A percentile compares a stretch with the other conserved stretches of the same genome.
These are phyloP conservation scores for Antigone vipio DNA, from an alignment of 2,113 vertebrate species.

Conservation along the genomic window DNA sequence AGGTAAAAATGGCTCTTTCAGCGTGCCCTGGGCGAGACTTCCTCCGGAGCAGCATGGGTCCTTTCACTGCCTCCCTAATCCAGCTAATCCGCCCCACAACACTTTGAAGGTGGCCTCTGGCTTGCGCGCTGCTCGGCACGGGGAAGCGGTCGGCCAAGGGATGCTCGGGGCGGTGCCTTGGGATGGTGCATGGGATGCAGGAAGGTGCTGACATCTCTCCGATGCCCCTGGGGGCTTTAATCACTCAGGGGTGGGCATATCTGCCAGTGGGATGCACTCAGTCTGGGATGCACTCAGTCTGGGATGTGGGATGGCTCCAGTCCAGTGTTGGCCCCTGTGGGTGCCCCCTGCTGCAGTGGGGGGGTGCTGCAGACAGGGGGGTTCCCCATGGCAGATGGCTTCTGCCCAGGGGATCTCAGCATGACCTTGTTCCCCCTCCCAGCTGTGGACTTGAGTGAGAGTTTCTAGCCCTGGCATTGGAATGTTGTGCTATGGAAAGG, in stretches of 20 bases:
- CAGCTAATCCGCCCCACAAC: conserved; percentile 93
- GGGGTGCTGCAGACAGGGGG: background rate
- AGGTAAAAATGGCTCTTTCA: conserved; percentile 88
- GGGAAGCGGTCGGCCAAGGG: background rate
- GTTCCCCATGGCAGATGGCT: background rate
- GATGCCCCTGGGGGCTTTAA: background rate
- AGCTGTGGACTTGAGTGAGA: background rate
- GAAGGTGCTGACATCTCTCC: background rate
- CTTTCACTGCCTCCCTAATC: conserved; percentile 91
- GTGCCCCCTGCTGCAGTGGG: background rate
- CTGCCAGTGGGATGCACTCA: rapidly evolving
- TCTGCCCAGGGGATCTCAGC: background rate
- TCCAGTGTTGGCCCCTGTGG: rapidly evolving
- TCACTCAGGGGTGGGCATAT: background rate
- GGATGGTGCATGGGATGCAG: background rate
- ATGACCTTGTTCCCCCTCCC: background rate
- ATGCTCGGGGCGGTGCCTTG: background rate
- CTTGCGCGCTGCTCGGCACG: conserved; percentile 62
- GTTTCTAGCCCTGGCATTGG: background rate
- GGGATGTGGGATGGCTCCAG: rapidly evolving
- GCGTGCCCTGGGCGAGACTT: conserved; percentile 84
- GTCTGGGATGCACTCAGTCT: rapidly evolving
- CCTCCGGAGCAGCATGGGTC: conserved; percentile 88
- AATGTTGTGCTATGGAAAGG: background rate
- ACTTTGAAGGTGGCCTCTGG: conserved; percentile 88